These are phyloP conservation scores for Gymnothorax javanicus DNA, from an alignment of 2,797 vertebrate species.

Conservation along the genomic window DNA sequence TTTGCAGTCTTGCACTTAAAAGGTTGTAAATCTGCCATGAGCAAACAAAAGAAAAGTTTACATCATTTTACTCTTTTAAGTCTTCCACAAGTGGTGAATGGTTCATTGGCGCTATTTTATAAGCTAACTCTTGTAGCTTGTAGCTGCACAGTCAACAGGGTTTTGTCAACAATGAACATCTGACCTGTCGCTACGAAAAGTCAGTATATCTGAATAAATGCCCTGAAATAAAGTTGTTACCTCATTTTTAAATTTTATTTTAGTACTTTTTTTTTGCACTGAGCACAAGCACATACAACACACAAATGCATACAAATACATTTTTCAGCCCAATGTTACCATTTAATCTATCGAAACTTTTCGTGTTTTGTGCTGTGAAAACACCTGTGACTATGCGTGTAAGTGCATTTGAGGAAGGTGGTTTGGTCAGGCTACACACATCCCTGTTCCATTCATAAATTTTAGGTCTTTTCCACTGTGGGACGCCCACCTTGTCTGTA, in stretches of 20 bases:
- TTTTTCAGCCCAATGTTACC: background rate
- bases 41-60: background rate
- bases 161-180: background rate
- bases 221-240: background rate
- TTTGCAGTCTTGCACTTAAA: background rate
- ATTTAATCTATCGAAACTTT: background rate
- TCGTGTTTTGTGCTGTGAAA: background rate
- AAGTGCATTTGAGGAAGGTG: background rate
- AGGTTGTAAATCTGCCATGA: background rate
- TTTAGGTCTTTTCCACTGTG: slow-evolving; percentile 21
- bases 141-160: background rate
- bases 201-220: background rate
- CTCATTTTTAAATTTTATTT: background rate
- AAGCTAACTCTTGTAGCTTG: background rate
- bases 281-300: background rate
- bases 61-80: background rate
- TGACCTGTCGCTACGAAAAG: background rate
- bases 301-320: background rate
- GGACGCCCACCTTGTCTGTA: slow-evolving; percentile 48
- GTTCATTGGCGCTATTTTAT: background rate
- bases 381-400: background rate
- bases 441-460: slow-evolving; percentile 38
- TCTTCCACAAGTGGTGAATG: background rate
- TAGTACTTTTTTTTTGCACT: background rate
- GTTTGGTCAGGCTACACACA: background rate